Percentiles rank a stretch among this genome's conserved stretches.
Conservation (phyloP, 2,113 vertebrate species). For the Hyperoodon ampullatus region DNA sequence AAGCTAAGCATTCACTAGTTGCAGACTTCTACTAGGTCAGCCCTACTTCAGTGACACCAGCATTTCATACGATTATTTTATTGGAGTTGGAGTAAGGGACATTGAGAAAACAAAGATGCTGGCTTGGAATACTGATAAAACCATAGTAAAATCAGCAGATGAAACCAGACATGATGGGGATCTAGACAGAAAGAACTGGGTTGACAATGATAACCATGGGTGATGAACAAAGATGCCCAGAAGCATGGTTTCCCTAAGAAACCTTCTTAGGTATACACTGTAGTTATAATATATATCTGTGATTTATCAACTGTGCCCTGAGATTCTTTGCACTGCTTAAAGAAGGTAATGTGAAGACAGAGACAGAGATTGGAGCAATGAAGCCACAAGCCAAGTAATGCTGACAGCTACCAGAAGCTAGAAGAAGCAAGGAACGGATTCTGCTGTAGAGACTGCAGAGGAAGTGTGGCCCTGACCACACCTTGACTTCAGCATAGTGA, state of each 20-base stretch:
- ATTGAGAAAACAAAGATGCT: not conserved
- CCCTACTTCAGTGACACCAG: not conserved
- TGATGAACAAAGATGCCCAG: not conserved
- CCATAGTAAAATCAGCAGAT: not conserved
- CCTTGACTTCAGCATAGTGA: not conserved
- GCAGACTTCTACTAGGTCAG: not conserved
- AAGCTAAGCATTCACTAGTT: not conserved
- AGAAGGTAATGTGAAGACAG: not conserved
- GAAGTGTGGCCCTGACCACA: not conserved
- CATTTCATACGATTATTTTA: not conserved
- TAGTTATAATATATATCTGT: not conserved
- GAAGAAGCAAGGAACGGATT: not conserved
- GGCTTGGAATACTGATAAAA: not conserved
- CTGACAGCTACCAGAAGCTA: not conserved
- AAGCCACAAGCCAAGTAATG: not conserved
- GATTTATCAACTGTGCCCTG: not conserved
- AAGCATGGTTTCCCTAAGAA: not conserved
- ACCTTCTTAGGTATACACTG: not conserved
- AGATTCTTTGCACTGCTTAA: not conserved
- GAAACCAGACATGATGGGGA: not conserved
- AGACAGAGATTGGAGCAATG: not conserved
- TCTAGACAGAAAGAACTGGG: not conserved
- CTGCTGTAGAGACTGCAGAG: not conserved
- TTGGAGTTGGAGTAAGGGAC: not conserved
- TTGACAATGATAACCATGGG: not conserved